Evolutionary conservation across 2,888 invertebrate species (phyloP).

Genomic region (Theretra japonica): DNA sequence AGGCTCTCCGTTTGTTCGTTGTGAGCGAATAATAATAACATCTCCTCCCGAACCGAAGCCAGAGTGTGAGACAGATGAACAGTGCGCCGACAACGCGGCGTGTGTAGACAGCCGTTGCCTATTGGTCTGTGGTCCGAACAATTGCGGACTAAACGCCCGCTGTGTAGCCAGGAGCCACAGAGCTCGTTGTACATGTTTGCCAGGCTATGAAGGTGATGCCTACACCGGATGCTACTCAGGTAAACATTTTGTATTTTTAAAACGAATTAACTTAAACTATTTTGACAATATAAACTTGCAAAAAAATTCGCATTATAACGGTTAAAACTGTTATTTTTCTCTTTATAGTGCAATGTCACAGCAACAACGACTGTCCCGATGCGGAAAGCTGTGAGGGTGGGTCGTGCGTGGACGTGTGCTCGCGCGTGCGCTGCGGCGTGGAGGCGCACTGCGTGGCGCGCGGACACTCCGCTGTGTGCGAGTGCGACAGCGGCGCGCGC

Average conservation of each 20-base stretch:
- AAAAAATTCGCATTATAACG: too few species aligned
- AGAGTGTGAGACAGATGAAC: conserved; percentile 90
- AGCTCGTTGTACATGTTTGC: conserved; percentile 92
- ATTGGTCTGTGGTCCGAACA: conserved; percentile 89
- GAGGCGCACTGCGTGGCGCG: conserved; percentile 92
- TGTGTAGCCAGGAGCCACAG: conserved; percentile 92
- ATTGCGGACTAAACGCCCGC: conserved; percentile 91
- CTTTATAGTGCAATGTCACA: conserved; percentile 91
- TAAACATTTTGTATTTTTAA: conserved; percentile 51
- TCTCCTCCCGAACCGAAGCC: conserved; percentile 84
- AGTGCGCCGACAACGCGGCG: conserved; percentile 93
- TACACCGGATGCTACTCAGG: conserved; percentile 90
- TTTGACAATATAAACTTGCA: too few species aligned
- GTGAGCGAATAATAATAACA: conserved; percentile 74
- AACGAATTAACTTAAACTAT: too few species aligned
- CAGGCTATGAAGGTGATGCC: conserved; percentile 93
- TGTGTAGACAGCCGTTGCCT: conserved; percentile 91
- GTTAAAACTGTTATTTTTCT: conserved; percentile 8
- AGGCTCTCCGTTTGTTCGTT: conserved; percentile 91
- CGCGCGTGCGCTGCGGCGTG: conserved; percentile 90
- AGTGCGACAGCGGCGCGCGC: conserved; percentile 89
- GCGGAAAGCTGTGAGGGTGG: conserved; percentile 93
- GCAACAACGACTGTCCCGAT: conserved; percentile 92
- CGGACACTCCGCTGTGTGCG: conserved; percentile 91
- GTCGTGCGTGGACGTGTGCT: conserved; percentile 92